A percentile compares a stretch with the other conserved stretches of the same genome.
Conservation (phyloP, 2,113 vertebrate species). For the Vidua chalybeata region DNA sequence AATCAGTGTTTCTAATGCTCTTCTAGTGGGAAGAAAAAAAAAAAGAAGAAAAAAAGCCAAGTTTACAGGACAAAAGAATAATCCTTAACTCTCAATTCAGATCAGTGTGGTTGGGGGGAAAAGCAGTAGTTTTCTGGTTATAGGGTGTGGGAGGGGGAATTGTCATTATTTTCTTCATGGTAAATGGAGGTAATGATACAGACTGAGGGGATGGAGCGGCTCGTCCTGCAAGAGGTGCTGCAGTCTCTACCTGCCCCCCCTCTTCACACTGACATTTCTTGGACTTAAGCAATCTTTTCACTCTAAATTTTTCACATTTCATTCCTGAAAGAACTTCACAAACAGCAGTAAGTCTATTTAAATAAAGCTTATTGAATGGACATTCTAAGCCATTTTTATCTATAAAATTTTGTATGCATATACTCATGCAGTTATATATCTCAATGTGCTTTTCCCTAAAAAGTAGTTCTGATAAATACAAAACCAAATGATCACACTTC, state of each 20-base stretch:
- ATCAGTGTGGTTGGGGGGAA: not conserved
- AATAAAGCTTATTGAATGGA: not conserved
- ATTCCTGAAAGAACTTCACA: not conserved
- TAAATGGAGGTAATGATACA: rapidly evolving
- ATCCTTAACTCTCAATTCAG: not conserved
- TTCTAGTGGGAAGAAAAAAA: not conserved
- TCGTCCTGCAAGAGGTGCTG: not conserved
- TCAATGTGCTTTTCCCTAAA: not conserved
- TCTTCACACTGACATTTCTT: not conserved
- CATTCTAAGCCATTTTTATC: not conserved
- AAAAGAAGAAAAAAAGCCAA: not conserved
- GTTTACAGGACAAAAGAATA: not conserved
- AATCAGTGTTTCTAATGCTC: not conserved
- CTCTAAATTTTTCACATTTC: not conserved
- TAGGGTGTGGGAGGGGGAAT: rapidly evolving
- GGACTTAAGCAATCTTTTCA: not conserved
- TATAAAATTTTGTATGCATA: not conserved
- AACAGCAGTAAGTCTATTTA: not conserved
- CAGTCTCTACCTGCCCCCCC: not conserved
- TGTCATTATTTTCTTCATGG: not conserved
- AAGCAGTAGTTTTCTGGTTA: not conserved
- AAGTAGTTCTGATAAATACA: not conserved
- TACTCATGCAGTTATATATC: not conserved
- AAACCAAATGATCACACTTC: not conserved
- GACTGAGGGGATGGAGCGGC: not conserved